Conservation (phyloP, 2,888 invertebrate species). For the Acleris holmiana region DNA sequence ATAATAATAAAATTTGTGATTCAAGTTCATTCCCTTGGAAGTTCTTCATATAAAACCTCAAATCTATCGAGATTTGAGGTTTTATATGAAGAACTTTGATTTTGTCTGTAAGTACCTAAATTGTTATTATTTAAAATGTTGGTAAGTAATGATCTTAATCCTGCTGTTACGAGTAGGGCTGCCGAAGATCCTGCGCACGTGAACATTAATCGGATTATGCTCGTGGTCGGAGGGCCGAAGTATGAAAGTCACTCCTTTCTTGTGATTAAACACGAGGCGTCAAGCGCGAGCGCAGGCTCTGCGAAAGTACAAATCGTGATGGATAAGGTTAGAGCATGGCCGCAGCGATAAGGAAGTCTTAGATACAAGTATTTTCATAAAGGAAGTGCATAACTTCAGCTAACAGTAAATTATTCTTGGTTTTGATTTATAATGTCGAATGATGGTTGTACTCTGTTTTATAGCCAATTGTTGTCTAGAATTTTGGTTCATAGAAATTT, state of each 20-base stretch:
- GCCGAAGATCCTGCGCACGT: conserved; percentile 10
- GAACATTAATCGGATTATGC: conserved; percentile 24
- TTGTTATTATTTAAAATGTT: too few relatives aligned
- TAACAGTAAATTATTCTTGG: too few relatives aligned
- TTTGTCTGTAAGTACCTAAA: too few relatives aligned
- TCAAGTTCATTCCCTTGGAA: background rate
- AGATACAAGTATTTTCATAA: background rate
- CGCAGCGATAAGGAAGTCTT: conserved; percentile 31
- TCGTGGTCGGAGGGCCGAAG: conserved; percentile 11
- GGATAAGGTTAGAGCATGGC: conserved; percentile 42
- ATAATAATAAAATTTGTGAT: background rate
- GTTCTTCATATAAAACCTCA: too few relatives aligned
- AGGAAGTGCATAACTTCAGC: background rate
- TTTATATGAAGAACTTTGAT: too few relatives aligned
- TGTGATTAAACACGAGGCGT: conserved; percentile 33
- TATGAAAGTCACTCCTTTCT: conserved; percentile 22
- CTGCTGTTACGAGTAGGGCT: background rate
- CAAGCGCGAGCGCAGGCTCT: conserved; percentile 51
- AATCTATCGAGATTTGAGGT: too few relatives aligned
- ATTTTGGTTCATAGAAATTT: too few relatives aligned
- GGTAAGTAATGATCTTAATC: background rate
- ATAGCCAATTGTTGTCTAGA: too few relatives aligned
- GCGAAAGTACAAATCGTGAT: conserved; percentile 68
- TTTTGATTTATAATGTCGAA: too few relatives aligned
- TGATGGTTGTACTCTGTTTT: too few relatives aligned